Conservation (phyloP, 92 coral and sea anemone species). For the Ricordea florida region DNA sequence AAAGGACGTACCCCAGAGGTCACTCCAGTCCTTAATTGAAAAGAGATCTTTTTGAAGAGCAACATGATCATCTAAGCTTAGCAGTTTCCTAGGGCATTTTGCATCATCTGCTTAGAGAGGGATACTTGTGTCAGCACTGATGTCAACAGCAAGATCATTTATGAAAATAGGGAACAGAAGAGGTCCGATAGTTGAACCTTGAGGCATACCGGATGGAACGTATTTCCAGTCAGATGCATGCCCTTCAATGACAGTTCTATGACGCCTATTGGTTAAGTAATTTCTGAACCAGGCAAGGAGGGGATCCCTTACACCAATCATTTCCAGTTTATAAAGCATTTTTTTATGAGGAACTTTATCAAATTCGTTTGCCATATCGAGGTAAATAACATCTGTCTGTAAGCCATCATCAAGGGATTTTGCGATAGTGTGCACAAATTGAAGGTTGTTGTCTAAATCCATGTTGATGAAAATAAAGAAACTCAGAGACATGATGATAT, state of each 20-base stretch:
- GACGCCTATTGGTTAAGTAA: conserved; percentile 35
- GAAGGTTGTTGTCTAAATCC: conserved; percentile 11
- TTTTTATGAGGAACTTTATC: conserved; percentile 32
- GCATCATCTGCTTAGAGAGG: conserved; percentile 41
- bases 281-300: conserved; percentile 6
- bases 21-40: conserved; percentile 32
- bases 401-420: conserved; percentile 8
- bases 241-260: conserved; percentile 26
- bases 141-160: not conserved
- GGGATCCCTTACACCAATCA: conserved; percentile 20
- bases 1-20: conserved; percentile 39
- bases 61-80: not conserved
- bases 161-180: not conserved
- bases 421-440: conserved; percentile 9
- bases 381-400: conserved; percentile 34
- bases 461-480: conserved; percentile 5
- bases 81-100: not conserved
- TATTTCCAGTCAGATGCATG: conserved; percentile 28
- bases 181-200: conserved; percentile 34
- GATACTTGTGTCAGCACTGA: not conserved
- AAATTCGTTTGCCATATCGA: conserved; percentile 54
- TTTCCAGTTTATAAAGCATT: conserved; percentile 9
- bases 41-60: not conserved
- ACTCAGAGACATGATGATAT: not conserved
- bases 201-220: conserved; percentile 43